Base-by-base conservation (phyloP, 2,888 invertebrate genomes). In the Ophion ellenae region DNA sequence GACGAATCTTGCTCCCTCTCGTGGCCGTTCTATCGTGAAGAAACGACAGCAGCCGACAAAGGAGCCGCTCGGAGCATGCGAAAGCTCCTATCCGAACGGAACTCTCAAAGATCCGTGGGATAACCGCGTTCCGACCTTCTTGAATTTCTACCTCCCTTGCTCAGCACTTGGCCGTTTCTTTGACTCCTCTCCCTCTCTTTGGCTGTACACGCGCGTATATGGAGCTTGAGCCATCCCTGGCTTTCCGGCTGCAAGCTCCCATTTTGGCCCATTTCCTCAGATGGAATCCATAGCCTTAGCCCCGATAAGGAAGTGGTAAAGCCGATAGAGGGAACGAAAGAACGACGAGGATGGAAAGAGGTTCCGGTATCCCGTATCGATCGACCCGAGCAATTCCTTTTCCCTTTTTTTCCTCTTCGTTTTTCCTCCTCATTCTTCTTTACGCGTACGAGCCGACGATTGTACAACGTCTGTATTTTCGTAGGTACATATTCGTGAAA, bases 291-390 rank as follows among this genome's bases (percentile, higher is more conserved):
- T 45, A 59, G 81, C 59, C 73, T 67, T 47, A 75, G 20, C 67
- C 69, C 67, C 78, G 73, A 85, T 78, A 73, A 85, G 82, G 81
- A 78, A 85, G 78, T 66, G 69, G 75, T 17, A 79, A 81, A 81
- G 11, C 36, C 69, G 32, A 24, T 66, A 67, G 45, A 66, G 47
- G 28, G n/a, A 57, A 28, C 17, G 61, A 11, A 47, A 53, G 57
- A 45, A 24, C 36, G 24, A 66, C 11, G 73, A 67, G 47, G 71
- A 71, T 75, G 57, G 24, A 70, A 73, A 73, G 64, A 63, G 71
- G 11, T 63, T 66, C 73, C 73, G 47, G 57, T 66, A 79, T 78
- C 59, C 67, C 77, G 47, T 66, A 83, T 74, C 73, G 79, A 83
- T 78, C 74, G n/a, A 53, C 66, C 64, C 3, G 59, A 64, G 67